Evolutionary conservation across 1,140 invertebrate genomes (phyloP).

Genomic region (Aphaenogaster floridana): DNA sequence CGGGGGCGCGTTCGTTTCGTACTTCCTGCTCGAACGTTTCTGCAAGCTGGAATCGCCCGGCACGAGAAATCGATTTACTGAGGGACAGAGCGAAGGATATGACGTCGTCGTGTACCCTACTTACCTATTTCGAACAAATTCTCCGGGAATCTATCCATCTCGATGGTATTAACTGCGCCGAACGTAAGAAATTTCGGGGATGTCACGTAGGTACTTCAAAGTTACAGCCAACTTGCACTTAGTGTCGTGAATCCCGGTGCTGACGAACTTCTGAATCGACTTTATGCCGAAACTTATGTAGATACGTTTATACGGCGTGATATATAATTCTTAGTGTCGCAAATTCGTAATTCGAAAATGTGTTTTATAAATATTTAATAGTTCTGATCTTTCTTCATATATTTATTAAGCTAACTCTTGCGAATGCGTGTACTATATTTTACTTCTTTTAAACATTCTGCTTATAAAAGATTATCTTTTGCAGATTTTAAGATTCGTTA

Average conservation of each 20-base stretch:
- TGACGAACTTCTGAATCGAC: constrained; percentile 5
- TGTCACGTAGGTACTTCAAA: constrained; percentile 30
- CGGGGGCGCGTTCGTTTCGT: constrained; percentile 18
- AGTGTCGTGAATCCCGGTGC: background rate
- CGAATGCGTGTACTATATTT: background rate
- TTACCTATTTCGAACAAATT: constrained; percentile 56
- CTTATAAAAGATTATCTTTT: background rate
- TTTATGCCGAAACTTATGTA: background rate
- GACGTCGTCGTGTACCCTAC: constrained; percentile 45
- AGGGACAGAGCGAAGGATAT: constrained; percentile 23
- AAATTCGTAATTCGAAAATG: background rate
- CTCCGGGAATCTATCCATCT: background rate
- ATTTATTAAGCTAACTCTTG: background rate
- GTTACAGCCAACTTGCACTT: constrained; percentile 13
- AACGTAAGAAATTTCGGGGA: constrained; percentile 43
- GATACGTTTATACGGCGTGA: background rate
- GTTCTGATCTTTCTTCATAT: background rate
- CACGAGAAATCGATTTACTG: constrained; percentile 55
- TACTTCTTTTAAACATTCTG: background rate
- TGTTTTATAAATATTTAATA: background rate
- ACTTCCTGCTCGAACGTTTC: constrained; percentile 33
- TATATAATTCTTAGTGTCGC: background rate
- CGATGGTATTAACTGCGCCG: constrained; percentile 15
- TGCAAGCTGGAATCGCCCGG: constrained; percentile 21
- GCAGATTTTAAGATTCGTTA: background rate